These are phyloP conservation scores for Labia minor DNA, from an alignment of 2,888 invertebrate species.

Conservation along the genomic window DNA sequence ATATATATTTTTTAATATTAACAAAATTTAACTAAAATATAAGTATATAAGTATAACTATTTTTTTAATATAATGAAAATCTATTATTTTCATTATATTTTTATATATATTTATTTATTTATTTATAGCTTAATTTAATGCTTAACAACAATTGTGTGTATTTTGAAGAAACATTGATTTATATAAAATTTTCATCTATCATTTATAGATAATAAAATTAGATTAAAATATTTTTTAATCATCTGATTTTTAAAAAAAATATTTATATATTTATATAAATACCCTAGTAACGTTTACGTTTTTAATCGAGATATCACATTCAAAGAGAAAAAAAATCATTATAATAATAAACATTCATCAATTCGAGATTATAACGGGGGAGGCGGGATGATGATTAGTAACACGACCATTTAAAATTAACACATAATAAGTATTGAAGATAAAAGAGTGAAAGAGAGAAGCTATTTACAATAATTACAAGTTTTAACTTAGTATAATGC, in stretches of 20 bases:
- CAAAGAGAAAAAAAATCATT: constrained; percentile 4
- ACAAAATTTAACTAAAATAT: background rate
- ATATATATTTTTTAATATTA: background rate
- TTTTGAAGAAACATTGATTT: constrained; percentile 8
- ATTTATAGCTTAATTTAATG: background rate
- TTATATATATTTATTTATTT: constrained; percentile 13
- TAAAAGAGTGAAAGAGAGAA: background rate
- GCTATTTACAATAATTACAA: constrained; percentile 13
- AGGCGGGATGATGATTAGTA: background rate
- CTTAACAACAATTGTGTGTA: background rate
- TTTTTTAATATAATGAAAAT: background rate
- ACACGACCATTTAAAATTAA: background rate
- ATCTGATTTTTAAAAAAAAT: background rate
- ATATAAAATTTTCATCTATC: background rate
- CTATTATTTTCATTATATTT: background rate
- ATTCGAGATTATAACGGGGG: background rate
- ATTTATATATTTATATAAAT: background rate
- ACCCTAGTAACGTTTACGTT: background rate
- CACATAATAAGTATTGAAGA: background rate
- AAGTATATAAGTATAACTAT: too few relatives aligned
- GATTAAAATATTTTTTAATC: background rate
- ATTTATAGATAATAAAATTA: background rate
- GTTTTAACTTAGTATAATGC: background rate
- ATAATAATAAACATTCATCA: background rate
- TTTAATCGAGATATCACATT: constrained; percentile 13